Evolutionary conservation across 2,888 invertebrate species (phyloP).

Genomic region (Iphiclides podalirius): DNA sequence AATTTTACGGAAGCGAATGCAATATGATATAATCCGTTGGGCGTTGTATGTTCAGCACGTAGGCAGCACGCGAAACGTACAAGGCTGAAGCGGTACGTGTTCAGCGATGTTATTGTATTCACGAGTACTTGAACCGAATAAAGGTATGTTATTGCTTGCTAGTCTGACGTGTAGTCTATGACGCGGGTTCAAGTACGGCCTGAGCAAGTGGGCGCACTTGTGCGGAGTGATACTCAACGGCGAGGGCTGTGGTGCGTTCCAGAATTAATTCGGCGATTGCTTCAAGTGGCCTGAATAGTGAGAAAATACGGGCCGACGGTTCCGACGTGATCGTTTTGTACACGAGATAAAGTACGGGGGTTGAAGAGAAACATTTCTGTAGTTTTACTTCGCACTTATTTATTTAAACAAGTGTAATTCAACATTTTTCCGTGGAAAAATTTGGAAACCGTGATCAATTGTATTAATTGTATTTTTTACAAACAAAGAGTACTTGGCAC

Average conservation of each 20-base stretch:
- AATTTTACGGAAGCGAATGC: slow-evolving; percentile 14
- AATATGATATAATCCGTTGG: slow-evolving; percentile 21
- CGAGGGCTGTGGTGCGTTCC: slow-evolving; percentile 32
- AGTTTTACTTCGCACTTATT: slow-evolving; percentile 6
- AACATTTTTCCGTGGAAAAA: no score
- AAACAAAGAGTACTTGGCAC: no score
- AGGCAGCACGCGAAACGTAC: slow-evolving; percentile 14
- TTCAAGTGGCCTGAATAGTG: slow-evolving; percentile 28
- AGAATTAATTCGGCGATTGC: slow-evolving; percentile 37
- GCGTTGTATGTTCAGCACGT: slow-evolving; percentile 22
- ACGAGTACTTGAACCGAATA: slow-evolving; percentile 22
- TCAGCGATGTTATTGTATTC: slow-evolving; percentile 24
- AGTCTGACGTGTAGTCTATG: slow-evolving; percentile 23
- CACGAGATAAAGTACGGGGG: slow-evolving; percentile 11
- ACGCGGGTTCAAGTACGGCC: slow-evolving; percentile 21
- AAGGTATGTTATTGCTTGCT: slow-evolving; percentile 24
- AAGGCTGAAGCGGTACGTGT: slow-evolving; percentile 21
- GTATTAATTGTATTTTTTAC: no score
- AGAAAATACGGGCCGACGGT: slow-evolving; percentile 14
- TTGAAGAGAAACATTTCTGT: slow-evolving; percentile 10
- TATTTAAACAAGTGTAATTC: no score
- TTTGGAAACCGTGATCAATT: no score
- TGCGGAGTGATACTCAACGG: slow-evolving; percentile 33
- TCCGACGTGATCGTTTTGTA: slow-evolving; percentile 19
- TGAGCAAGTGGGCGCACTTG: slow-evolving; percentile 29